Conservation (phyloP, 2,113 vertebrate species). For the Perccottus glenii region DNA sequence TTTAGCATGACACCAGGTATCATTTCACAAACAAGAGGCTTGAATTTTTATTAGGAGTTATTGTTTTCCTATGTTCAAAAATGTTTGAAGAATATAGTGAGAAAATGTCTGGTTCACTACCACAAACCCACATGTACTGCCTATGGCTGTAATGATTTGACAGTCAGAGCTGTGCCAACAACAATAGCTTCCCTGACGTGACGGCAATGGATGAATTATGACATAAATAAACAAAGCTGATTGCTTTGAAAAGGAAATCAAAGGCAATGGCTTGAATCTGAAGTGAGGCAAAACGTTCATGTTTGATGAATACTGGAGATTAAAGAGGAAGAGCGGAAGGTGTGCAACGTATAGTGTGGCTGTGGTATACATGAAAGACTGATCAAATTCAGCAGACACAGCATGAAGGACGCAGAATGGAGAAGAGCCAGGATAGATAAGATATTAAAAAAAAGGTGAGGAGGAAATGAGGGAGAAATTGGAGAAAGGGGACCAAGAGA, state of each 20-base stretch:
- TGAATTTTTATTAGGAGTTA: no score
- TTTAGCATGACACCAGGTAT: not conserved
- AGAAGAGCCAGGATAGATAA: conserved; percentile 37
- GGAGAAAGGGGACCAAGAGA: conserved; percentile 37
- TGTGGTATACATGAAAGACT: conserved; percentile 19
- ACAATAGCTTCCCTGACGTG: not conserved
- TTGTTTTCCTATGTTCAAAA: no score
- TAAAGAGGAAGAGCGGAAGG: conserved; percentile 20
- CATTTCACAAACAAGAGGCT: no score
- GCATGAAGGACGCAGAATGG: conserved; percentile 26
- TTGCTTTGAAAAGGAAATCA: conserved; percentile 39
- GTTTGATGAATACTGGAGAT: conserved; percentile 42
- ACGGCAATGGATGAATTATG: conserved; percentile 32
- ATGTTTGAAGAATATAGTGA: no score
- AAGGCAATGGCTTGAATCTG: conserved; percentile 26
- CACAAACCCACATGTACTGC: conserved; percentile 1
- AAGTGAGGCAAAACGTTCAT: conserved; percentile 21
- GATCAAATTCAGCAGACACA: conserved; percentile 26
- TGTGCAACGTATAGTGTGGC: not conserved
- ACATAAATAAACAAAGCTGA: conserved; percentile 37
- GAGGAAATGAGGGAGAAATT: conserved; percentile 41
- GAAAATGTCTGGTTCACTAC: not conserved
- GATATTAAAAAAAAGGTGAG: conserved; percentile 37
- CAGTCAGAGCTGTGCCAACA: not conserved
- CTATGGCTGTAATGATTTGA: conserved; percentile 14